Base-by-base conservation (phyloP, 2,888 invertebrate species). In the Synergus umbraculus region DNA sequence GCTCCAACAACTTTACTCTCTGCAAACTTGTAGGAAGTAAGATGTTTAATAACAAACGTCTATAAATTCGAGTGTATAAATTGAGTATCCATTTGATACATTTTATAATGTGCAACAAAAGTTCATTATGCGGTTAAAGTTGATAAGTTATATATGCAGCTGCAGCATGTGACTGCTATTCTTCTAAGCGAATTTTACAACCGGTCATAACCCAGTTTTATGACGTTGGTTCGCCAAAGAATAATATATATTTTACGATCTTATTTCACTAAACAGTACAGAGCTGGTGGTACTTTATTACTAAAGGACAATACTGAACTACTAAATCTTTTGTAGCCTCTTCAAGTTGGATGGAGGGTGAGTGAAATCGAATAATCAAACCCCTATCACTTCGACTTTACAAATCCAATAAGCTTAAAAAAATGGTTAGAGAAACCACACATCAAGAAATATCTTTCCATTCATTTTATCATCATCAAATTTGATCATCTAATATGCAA, bases 161-260 rank as follows among this genome's bases (percentile, higher is more conserved):
- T 60, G 60, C 60, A 60, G 10, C 4, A 60, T 60, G 60, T 60
- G 60, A 60, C 60, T 60, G 12, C 12, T 60, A 60, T 60, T 60
- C 22, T 60, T 60, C 12, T 60, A 60, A 18, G 60, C 4, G 22
- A 22, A 22, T 22, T 60, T 60, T 60, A 60, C 22, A 22, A 22
- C 12, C 22, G 12, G 22, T 22, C 22, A 60, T 60, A 60, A 60
- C 10, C 10, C 1, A 1, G 22, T 5, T 60, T 60, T 60, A 60
- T 60, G 12, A 12, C 60, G 22, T 60, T 60, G 60, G 60, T 22
- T 22, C 22, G 12, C 12, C 2, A 22, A 4, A 22, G 12, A 22
- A 60, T 60, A 22, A 60, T 60, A 13, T 60, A 60, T 60, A 22
- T 60, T 60, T 60, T 60, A 60, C 9, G 60, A 22, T 22, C 12